These are phyloP conservation scores for Spisula subtruncata DNA, from an alignment of 2,888 invertebrate species.

Conservation along the genomic window DNA sequence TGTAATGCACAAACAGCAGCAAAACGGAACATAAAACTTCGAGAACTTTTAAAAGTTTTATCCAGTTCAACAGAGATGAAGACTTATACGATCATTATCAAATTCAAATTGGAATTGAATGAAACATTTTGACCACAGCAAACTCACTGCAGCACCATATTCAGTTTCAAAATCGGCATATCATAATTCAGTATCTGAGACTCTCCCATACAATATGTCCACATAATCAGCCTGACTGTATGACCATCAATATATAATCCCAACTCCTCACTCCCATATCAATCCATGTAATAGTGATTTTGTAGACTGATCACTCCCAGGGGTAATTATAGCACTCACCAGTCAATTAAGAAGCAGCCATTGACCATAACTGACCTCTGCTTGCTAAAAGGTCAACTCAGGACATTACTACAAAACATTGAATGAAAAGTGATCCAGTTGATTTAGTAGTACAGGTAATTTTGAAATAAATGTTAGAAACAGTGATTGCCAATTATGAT, in stretches of 20 bases:
- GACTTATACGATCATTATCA: too few species aligned
- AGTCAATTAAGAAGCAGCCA: slow-evolving; percentile 42
- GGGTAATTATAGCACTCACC: slow-evolving; percentile 42
- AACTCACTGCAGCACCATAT: too few species aligned
- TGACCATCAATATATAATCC: neutral
- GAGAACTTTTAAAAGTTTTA: too few species aligned
- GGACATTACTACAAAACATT: slow-evolving; percentile 7
- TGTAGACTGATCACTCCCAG: slow-evolving; percentile 38
- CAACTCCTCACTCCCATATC: neutral
- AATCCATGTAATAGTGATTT: slow-evolving; percentile 1
- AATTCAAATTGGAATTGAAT: too few species aligned
- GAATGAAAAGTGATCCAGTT: too few species aligned
- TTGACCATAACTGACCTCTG: neutral
- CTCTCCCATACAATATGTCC: neutral
- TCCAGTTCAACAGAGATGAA: too few species aligned
- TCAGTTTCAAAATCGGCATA: neutral
- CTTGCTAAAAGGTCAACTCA: slow-evolving; percentile 33
- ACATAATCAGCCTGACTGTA: neutral
- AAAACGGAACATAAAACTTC: too few species aligned
- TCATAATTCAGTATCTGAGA: neutral
- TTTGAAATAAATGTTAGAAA: too few species aligned
- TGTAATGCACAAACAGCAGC: too few species aligned
- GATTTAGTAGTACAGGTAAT: too few species aligned
- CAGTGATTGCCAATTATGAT: too few species aligned
- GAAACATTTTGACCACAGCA: too few species aligned